Evolutionary conservation across 1,140 invertebrate genomes (phyloP).

Genomic region (Musca domestica): DNA sequence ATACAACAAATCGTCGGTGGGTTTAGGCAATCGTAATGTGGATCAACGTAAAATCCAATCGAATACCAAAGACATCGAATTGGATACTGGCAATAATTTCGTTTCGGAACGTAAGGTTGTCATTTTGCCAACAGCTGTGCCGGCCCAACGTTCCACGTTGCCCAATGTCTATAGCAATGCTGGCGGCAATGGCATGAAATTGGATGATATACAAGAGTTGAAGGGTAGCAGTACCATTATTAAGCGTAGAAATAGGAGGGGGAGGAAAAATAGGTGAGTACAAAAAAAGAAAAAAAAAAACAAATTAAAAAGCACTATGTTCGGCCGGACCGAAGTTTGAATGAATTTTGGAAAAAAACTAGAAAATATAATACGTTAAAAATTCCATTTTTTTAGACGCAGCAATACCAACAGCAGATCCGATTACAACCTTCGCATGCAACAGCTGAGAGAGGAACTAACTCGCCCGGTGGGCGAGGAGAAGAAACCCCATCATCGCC

Average conservation of each 20-base stretch:
- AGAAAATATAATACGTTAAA: too few species aligned
- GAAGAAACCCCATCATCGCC: neutral
- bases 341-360: too few species aligned
- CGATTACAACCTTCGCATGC: conserved; percentile 39
- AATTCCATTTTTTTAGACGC: conserved; percentile 14
- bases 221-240: conserved; percentile 40
- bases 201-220: conserved; percentile 49
- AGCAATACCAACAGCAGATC: conserved; percentile 23
- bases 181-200: conserved; percentile 48
- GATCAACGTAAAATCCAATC: conserved; percentile 52
- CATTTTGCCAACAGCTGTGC: conserved; percentile 47
- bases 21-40: conserved; percentile 38
- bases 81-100: conserved; percentile 51
- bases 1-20: conserved; percentile 36
- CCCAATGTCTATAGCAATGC: conserved; percentile 52
- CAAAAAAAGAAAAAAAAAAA: neutral
- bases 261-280: conserved; percentile 44
- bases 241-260: conserved; percentile 43
- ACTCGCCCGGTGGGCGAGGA: conserved; percentile 33
- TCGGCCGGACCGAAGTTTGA: too few species aligned
- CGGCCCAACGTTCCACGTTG: conserved; percentile 46
- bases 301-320: neutral
- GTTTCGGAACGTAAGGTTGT: conserved; percentile 38
- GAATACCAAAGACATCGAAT: conserved; percentile 52
- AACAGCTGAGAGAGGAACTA: conserved; percentile 44